Conservation (phyloP, 2,888 invertebrate species). For the Cinara cedri region DNA sequence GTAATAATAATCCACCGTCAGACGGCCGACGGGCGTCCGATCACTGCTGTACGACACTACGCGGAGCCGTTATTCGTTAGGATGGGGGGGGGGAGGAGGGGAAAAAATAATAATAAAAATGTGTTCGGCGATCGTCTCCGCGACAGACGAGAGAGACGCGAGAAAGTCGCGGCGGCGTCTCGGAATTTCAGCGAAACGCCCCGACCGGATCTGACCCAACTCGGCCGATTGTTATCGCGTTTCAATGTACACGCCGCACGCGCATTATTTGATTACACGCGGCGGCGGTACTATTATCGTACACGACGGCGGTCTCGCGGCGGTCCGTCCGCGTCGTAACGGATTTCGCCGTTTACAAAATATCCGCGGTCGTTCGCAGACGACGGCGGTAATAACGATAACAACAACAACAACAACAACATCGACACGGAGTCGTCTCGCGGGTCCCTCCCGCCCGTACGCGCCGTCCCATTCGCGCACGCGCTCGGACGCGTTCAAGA, state of each 20-base stretch:
- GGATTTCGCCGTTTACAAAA: neutral
- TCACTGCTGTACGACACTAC: no score
- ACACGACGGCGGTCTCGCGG: neutral
- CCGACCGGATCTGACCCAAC: slow-evolving; percentile 44
- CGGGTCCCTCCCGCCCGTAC: no score
- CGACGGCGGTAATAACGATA: no score
- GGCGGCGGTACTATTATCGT: neutral
- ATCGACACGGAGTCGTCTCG: no score
- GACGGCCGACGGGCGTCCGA: no score
- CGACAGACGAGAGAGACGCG: slow-evolving; percentile 17
- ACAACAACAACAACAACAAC: no score
- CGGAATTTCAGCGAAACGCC: slow-evolving; percentile 5
- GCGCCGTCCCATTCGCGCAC: no score
- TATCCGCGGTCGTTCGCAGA: neutral
- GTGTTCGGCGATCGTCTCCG: neutral
- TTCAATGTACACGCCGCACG: neutral
- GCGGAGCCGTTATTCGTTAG: neutral
- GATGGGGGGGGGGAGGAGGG: no score
- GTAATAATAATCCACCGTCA: neutral
- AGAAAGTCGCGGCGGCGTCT: slow-evolving; percentile 14
- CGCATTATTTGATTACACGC: neutral
- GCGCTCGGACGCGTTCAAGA: no score
- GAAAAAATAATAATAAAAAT: no score
- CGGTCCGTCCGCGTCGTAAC: neutral
- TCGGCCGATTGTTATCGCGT: slow-evolving; percentile 34